phyloP scores from a whole-genome alignment of 2,888 invertebrate genomes.

The Corbicula japonica region DNA sequence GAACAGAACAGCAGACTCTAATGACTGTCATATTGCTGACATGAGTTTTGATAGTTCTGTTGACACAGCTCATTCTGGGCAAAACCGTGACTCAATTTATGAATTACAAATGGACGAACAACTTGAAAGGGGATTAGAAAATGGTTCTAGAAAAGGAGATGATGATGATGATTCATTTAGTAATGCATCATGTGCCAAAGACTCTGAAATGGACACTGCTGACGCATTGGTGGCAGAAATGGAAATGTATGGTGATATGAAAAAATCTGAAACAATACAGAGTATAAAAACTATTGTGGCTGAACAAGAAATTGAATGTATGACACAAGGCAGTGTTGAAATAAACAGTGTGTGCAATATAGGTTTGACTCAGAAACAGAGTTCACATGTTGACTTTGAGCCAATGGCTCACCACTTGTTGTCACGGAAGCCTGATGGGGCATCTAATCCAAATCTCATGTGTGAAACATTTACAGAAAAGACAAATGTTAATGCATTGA shows the following conservation, averaged over 20 bases:
- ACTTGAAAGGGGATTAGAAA: constrained; percentile 73
- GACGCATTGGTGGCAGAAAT: constrained; percentile 54
- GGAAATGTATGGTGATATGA: constrained; percentile 54
- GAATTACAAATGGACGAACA: constrained; percentile 84
- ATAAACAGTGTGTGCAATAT: constrained; percentile 50
- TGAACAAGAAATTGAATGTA: constrained; percentile 24
- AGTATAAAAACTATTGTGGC: constrained; percentile 71
- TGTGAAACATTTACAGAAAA: constrained; percentile 71
- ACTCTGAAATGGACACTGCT: constrained; percentile 67
- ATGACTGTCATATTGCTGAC: constrained; percentile 70
- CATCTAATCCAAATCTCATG: constrained; percentile 95
- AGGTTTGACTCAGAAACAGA: constrained; percentile 24
- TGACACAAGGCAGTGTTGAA: constrained; percentile 19
- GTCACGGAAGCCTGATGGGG: constrained; percentile 91
- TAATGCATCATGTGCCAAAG: constrained; percentile 77
- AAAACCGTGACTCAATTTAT: constrained; percentile 83
- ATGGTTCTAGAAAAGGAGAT: constrained; percentile 67
- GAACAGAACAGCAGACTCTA: constrained; percentile 43
- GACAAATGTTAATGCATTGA: constrained; percentile 56
- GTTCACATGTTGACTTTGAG: constrained; percentile 47
- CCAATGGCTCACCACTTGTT: constrained; percentile 62
- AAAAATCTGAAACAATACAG: constrained; percentile 69
- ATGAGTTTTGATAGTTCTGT: constrained; percentile 79
- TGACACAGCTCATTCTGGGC: constrained; percentile 68
- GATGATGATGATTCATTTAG: constrained; percentile 83